phyloP scores from a whole-genome alignment of 2,888 invertebrate genomes.

The Gerris lacustris region DNA sequence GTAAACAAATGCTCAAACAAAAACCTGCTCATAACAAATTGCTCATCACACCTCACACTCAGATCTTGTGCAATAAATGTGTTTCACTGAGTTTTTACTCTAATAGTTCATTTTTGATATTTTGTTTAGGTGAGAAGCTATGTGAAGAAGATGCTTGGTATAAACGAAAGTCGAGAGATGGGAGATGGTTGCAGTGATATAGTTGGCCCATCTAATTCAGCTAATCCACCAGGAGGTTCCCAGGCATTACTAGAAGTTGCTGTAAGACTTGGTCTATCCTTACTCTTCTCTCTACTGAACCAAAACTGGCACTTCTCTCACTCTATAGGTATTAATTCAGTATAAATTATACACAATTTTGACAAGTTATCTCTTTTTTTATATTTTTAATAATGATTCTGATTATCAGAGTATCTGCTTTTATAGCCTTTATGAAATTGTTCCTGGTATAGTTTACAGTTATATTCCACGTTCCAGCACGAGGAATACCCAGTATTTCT shows the following conservation, averaged over 20 bases:
- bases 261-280: conserved; percentile 47
- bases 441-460: too few relatives aligned
- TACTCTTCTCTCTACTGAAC: conserved; percentile 46
- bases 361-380: too few relatives aligned
- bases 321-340: conserved; percentile 33
- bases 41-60: too few relatives aligned
- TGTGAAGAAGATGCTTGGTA: neutral
- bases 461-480: too few relatives aligned
- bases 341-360: too few relatives aligned
- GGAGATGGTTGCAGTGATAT: conserved; percentile 18
- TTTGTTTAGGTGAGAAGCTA: neutral
- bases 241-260: conserved; percentile 49
- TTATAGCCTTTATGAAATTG: neutral
- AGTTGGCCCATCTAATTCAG: conserved; percentile 11
- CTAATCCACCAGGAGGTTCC: conserved; percentile 34
- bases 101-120: neutral
- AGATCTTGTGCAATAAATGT: too few relatives aligned
- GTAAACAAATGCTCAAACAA: too few relatives aligned
- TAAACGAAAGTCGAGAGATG: conserved; percentile 11
- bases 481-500: too few relatives aligned
- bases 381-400: too few relatives aligned
- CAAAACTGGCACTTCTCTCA: conserved; percentile 46
- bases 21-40: too few relatives aligned
- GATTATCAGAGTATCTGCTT: conserved; percentile 3
- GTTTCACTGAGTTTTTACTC: too few relatives aligned